Evolutionary conservation across 2,113 vertebrate species (phyloP).

Genomic region (Excalfactoria chinensis): DNA sequence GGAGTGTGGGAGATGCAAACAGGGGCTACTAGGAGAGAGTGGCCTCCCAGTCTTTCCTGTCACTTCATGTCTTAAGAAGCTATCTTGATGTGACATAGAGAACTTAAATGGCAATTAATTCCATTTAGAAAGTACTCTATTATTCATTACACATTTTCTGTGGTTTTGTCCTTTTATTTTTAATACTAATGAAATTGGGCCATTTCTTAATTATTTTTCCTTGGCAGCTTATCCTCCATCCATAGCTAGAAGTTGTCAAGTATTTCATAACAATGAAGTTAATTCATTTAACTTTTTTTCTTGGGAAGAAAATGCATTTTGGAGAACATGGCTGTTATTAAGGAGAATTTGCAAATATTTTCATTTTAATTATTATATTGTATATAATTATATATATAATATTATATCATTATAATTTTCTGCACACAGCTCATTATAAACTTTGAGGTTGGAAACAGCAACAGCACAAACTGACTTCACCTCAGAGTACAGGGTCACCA

Average conservation of each 20-base stretch:
- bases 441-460: background rate
- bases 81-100: background rate
- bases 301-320: background rate
- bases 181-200: background rate
- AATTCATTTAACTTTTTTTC: background rate
- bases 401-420: too few species aligned
- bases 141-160: background rate
- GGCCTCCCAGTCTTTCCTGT: background rate
- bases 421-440: background rate
- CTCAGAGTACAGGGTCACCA: background rate
- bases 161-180: conserved; percentile 2
- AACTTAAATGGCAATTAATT: conserved; percentile 17
- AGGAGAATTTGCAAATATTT: background rate
- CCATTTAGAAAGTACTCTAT: background rate
- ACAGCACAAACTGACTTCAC: fast-evolving
- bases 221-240: background rate
- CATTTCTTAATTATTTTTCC: background rate
- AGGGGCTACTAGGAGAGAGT: background rate
- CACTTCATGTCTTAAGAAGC: conserved; percentile 1
- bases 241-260: background rate
- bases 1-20: background rate
- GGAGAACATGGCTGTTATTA: background rate
- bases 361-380: too few species aligned
- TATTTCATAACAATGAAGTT: background rate
- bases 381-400: too few species aligned